A percentile compares a stretch with the other conserved stretches of the same genome.
phyloP scores from a whole-genome alignment of 2,797 vertebrate species.

The Simalia tracyae region DNA sequence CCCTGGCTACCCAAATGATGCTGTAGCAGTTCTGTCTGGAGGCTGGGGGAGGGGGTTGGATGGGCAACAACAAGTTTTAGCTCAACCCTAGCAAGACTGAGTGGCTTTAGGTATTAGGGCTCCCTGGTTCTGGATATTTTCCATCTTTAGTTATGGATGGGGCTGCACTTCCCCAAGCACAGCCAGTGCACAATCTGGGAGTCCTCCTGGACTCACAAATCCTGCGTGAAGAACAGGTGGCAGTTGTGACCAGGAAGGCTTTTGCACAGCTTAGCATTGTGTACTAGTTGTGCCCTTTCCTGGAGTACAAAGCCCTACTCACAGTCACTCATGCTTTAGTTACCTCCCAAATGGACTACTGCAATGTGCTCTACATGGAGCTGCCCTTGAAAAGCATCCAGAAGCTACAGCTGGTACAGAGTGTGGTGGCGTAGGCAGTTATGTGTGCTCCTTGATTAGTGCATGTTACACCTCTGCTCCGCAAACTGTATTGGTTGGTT shows the following conservation, averaged over 20 bases:
- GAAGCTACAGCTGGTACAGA: not conserved
- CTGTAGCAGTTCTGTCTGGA: not conserved
- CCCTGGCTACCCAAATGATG: not conserved
- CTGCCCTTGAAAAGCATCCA: not conserved
- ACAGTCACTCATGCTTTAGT: not conserved
- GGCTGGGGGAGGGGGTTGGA: not conserved
- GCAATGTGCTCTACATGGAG: not conserved
- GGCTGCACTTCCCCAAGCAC: not conserved
- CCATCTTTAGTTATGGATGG: not conserved
- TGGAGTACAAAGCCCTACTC: not conserved
- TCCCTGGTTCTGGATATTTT: not conserved
- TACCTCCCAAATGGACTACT: not conserved
- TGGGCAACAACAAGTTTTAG: not conserved
- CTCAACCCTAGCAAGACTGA: not conserved
- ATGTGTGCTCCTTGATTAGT: not conserved
- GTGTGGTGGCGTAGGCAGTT: not conserved
- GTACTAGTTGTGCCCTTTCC: not conserved
- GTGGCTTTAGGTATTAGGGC: not conserved
- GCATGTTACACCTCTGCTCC: not conserved
- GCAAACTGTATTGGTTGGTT: not conserved
- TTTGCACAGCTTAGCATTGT: not conserved
- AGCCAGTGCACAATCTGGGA: not conserved
- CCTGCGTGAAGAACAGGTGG: too few species aligned
- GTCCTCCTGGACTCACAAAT: not conserved
- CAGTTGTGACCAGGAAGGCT: not conserved